Evolutionary conservation across 2,113 vertebrate species (phyloP).

Genomic region (Hippocampus comes): DNA sequence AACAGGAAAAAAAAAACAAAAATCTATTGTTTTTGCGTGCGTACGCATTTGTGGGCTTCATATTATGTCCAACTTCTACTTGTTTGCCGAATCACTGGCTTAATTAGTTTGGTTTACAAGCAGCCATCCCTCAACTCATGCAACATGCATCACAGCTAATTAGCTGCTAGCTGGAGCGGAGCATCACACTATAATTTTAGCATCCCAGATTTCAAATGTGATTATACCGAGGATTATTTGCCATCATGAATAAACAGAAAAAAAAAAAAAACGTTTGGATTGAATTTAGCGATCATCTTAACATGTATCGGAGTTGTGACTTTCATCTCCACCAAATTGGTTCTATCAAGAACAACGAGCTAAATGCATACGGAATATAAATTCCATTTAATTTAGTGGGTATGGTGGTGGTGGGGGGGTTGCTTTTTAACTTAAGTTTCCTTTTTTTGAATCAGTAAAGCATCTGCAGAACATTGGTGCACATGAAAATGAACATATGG

Average conservation of each 20-base stretch:
- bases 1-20: neutral
- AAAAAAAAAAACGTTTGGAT: constrained; percentile 35
- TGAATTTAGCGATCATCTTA: constrained; percentile 15
- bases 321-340: neutral
- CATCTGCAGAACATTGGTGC: neutral
- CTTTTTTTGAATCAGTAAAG: neutral
- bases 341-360: neutral
- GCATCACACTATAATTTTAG: constrained; percentile 61
- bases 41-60: constrained; percentile 10
- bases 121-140: constrained; percentile 55
- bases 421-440: neutral
- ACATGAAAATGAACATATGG: neutral
- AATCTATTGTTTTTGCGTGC: constrained; percentile 2
- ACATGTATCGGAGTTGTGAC: neutral
- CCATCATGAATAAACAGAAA: constrained; percentile 44
- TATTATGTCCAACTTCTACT: constrained; percentile 36
- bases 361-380: no score
- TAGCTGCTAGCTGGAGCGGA: constrained; percentile 56
- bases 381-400: no score
- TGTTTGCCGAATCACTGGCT: constrained; percentile 58
- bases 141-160: constrained; percentile 63
- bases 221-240: constrained; percentile 28
- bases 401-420: no score
- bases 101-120: constrained; percentile 70
- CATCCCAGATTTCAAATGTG: constrained; percentile 42